Conservation (phyloP, 2,113 vertebrate genomes). For the Macquaria australasica region DNA sequence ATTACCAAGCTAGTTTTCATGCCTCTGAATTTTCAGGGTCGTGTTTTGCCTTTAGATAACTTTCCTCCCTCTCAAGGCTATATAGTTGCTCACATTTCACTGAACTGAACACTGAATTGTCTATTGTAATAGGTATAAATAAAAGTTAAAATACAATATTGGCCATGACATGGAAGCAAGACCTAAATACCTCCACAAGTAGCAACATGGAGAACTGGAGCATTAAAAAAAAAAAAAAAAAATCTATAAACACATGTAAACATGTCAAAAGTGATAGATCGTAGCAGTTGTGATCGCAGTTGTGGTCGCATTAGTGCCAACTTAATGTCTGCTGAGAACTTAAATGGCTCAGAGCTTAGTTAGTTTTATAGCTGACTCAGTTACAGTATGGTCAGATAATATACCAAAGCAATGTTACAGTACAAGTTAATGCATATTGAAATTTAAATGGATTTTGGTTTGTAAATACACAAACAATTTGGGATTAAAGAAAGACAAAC, state of each 20-base stretch:
- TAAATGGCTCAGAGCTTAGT: background rate
- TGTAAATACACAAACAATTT: too few species aligned
- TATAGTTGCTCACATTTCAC: conserved; percentile 59
- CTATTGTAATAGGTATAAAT: conserved; percentile 54
- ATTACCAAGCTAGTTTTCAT: conserved; percentile 82
- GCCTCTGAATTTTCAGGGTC: conserved; percentile 82
- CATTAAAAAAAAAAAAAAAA: background rate
- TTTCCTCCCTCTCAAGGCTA: conserved; percentile 74
- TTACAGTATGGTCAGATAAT: background rate
- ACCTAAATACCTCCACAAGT: conserved; percentile 25
- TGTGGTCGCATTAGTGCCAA: background rate
- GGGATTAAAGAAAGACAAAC: too few species aligned
- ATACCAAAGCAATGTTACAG: background rate
- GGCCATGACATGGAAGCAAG: conserved; percentile 51
- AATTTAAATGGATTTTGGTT: too few species aligned
- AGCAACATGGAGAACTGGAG: background rate
- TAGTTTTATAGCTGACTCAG: background rate
- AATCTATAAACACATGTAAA: conserved; percentile 4
- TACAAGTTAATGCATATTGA: too few species aligned
- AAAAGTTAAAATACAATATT: conserved; percentile 41
- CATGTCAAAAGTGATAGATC: background rate
- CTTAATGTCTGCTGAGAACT: background rate
- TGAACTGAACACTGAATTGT: conserved; percentile 74
- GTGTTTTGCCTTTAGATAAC: conserved; percentile 76
- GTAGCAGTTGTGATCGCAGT: background rate